Percentiles rank a stretch among this genome's conserved stretches.
phyloP scores from a whole-genome alignment of 2,113 vertebrate genomes.

The Percopsis transmontana region DNA sequence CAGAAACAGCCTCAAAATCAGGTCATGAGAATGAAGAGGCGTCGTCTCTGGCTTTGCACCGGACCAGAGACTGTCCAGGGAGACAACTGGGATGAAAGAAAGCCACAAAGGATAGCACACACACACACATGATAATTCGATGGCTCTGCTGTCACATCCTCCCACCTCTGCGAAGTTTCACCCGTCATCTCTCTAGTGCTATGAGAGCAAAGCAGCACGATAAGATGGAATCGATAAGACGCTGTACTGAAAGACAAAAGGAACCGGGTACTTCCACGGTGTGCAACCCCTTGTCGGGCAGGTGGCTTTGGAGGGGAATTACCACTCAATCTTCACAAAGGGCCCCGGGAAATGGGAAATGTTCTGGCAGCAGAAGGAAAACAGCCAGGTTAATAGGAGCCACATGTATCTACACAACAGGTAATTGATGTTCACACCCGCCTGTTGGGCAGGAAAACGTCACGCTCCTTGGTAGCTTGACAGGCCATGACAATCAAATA shows the following conservation, averaged over 20 bases:
- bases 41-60: slow-evolving; percentile 3
- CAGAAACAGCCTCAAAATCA: slow-evolving; percentile 22
- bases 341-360: slow-evolving; percentile 21
- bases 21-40: slow-evolving; percentile 24
- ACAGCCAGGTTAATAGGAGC: slow-evolving; percentile 42
- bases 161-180: background rate
- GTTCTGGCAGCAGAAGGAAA: slow-evolving; percentile 2
- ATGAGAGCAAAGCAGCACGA: background rate
- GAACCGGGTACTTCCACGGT: slow-evolving; percentile 14
- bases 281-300: slow-evolving; percentile 7
- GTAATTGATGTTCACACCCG: slow-evolving; percentile 37
- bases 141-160: too few species aligned
- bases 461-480: slow-evolving; percentile 12
- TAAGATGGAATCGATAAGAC: slow-evolving; percentile 8
- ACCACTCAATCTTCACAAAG: slow-evolving; percentile 19
- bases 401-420: slow-evolving; percentile 30
- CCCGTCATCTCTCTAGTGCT: background rate
- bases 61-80: slow-evolving; percentile 5
- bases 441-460: slow-evolving; percentile 33
- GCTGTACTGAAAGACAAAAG: slow-evolving; percentile 5
- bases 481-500: background rate
- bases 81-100: background rate
- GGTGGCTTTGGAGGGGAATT: slow-evolving; percentile 9
- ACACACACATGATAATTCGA: too few species aligned
- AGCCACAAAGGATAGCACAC: background rate